These are phyloP conservation scores for Pelecanoides urinatrix DNA, from an alignment of 2,113 vertebrate genomes.

Conservation along the genomic window DNA sequence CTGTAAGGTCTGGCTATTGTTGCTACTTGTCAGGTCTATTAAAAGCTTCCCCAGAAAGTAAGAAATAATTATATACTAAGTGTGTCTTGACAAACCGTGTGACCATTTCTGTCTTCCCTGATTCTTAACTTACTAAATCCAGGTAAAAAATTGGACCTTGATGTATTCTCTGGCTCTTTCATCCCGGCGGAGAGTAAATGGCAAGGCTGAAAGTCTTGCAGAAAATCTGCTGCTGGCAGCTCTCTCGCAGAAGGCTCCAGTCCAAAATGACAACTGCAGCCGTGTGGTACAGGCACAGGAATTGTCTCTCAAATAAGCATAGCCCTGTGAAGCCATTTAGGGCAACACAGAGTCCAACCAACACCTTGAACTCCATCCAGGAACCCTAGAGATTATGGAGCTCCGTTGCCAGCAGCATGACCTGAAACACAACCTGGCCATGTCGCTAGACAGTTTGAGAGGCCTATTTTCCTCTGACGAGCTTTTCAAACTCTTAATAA, in stretches of 20 bases:
- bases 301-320: slow-evolving; percentile 58
- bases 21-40: not conserved
- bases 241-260: not conserved
- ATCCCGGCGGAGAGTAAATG: not conserved
- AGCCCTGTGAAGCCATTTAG: slow-evolving; percentile 58
- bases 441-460: slow-evolving; percentile 35
- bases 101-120: not conserved
- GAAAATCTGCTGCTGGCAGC: slow-evolving; percentile 47
- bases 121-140: not conserved
- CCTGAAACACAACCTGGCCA: slow-evolving; percentile 55
- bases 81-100: not conserved
- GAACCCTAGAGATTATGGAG: slow-evolving; percentile 33
- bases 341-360: not conserved
- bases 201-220: slow-evolving; percentile 31
- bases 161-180: not conserved
- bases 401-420: slow-evolving; percentile 32
- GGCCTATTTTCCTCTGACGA: not conserved
- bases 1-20: not conserved
- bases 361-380: slow-evolving; percentile 60
- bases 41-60: slow-evolving; percentile 15
- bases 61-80: not conserved
- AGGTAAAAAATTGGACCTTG: not conserved
- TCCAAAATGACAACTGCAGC: slow-evolving; percentile 54
- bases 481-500: slow-evolving; percentile 39
- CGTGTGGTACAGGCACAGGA: slow-evolving; percentile 5